phyloP scores from a whole-genome alignment of 2,113 vertebrate genomes.

The Podilymbus podiceps region DNA sequence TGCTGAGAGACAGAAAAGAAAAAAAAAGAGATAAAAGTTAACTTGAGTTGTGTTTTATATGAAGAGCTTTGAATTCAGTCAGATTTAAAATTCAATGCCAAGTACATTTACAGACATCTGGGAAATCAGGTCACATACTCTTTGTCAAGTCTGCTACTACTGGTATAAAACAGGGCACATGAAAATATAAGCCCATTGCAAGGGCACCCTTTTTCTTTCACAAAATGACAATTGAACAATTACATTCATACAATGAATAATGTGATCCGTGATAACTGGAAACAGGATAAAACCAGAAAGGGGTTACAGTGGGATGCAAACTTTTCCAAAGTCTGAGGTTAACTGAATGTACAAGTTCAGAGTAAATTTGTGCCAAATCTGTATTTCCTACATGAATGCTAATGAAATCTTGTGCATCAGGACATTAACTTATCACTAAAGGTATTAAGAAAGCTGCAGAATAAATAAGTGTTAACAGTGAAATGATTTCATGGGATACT shows the following conservation, averaged over 20 bases:
- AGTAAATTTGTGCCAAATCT: not conserved
- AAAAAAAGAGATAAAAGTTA: conserved; percentile 57
- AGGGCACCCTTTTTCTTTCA: conserved; percentile 9
- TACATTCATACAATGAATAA: not conserved
- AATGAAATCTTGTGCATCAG: not conserved
- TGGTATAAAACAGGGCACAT: not conserved
- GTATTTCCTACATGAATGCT: not conserved
- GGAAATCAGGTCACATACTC: conserved; percentile 57
- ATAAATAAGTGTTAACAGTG: not conserved
- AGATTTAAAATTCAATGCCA: conserved; percentile 58
- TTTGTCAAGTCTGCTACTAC: conserved; percentile 34
- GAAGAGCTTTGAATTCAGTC: conserved; percentile 51
- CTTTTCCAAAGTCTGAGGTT: not conserved
- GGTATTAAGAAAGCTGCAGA: not conserved
- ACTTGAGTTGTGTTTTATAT: conserved; percentile 46
- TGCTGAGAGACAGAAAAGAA: conserved; percentile 47
- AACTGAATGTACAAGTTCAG: not conserved
- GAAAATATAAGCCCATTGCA: conserved; percentile 25
- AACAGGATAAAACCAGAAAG: not conserved
- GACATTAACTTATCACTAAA: not conserved
- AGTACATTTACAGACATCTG: conserved; percentile 48
- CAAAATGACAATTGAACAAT: conserved; percentile 9
- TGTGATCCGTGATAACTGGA: not conserved
- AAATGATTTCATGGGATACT: not conserved
- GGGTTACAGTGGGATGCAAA: not conserved